These are phyloP conservation scores for Zosterops pallidus DNA, from an alignment of 2,113 vertebrate species.

Conservation along the genomic window DNA sequence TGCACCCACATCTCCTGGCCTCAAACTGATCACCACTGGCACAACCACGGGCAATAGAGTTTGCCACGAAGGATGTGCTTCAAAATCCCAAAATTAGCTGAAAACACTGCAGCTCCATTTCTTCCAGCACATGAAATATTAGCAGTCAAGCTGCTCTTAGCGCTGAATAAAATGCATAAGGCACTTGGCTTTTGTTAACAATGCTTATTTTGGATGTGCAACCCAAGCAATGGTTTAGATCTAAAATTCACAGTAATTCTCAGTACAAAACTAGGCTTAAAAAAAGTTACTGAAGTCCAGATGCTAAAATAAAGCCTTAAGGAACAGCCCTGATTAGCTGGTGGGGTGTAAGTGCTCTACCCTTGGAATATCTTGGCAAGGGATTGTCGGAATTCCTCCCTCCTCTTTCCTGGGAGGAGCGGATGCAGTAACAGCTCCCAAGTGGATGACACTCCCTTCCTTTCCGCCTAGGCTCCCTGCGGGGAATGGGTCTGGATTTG, in stretches of 20 bases:
- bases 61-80: not conserved
- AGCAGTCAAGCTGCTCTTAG: conserved; percentile 37
- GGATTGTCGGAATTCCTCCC: conserved; percentile 27
- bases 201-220: conserved; percentile 57
- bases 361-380: conserved; percentile 45
- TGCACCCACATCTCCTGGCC: rapidly evolving
- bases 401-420: conserved; percentile 27
- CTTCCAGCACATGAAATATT: conserved; percentile 17
- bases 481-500: not conserved
- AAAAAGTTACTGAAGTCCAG: conserved; percentile 43
- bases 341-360: conserved; percentile 5
- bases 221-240: conserved; percentile 39
- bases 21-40: not conserved
- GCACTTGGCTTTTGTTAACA: conserved; percentile 46
- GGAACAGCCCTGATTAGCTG: conserved; percentile 17
- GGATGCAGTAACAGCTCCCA: not conserved
- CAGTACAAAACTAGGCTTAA: conserved; percentile 40
- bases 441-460: conserved; percentile 26
- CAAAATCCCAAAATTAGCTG: not conserved
- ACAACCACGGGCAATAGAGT: not conserved
- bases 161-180: conserved; percentile 27
- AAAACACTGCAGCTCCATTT: not conserved
- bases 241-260: conserved; percentile 35
- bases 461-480: not conserved
- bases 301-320: conserved; percentile 54